Evolutionary conservation across 30 jellyfish, hydroid and myxozoan species (phyloP).

Genomic region (Clytia hemisphaerica): DNA sequence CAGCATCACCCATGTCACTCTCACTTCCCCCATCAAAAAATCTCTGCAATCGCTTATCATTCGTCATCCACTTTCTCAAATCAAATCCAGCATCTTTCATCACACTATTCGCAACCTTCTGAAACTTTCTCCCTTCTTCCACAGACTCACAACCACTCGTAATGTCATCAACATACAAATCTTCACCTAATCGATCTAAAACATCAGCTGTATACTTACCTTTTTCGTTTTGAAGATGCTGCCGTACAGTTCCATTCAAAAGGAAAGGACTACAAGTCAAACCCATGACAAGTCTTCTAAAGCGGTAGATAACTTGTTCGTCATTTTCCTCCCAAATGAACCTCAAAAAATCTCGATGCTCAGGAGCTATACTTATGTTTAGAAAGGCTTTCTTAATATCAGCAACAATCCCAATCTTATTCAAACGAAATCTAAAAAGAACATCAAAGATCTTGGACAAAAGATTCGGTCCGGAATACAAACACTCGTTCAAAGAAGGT

Average conservation of each 20-base stretch:
- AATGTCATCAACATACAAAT: no score
- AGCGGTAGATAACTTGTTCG: not conserved
- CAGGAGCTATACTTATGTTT: slow-evolving; percentile 9
- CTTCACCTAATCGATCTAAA: no score
- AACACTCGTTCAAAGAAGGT: no score
- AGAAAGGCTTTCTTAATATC: slow-evolving; percentile 27
- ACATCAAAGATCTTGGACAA: slow-evolving; percentile 24
- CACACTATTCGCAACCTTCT: not conserved
- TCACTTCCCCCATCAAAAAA: slow-evolving; percentile 5
- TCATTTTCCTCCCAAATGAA: slow-evolving; percentile 29
- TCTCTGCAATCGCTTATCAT: not conserved
- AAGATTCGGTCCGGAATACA: slow-evolving; percentile 24
- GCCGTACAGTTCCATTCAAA: slow-evolving; percentile 22
- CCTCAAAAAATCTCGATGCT: slow-evolving; percentile 35
- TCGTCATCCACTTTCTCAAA: slow-evolving; percentile 49
- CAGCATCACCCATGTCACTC: not conserved
- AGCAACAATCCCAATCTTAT: slow-evolving; percentile 24
- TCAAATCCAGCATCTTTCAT: slow-evolving; percentile 41
- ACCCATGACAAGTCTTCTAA: slow-evolving; percentile 33
- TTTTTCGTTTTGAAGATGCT: slow-evolving; percentile 10
- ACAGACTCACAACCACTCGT: not conserved
- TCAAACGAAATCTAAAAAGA: slow-evolving; percentile 27
- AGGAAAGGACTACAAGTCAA: slow-evolving; percentile 28
- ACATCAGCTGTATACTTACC: no score
- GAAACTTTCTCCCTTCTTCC: not conserved